phyloP scores from a whole-genome alignment of 2,113 vertebrate species.

The Genyomyrus donnyi region DNA sequence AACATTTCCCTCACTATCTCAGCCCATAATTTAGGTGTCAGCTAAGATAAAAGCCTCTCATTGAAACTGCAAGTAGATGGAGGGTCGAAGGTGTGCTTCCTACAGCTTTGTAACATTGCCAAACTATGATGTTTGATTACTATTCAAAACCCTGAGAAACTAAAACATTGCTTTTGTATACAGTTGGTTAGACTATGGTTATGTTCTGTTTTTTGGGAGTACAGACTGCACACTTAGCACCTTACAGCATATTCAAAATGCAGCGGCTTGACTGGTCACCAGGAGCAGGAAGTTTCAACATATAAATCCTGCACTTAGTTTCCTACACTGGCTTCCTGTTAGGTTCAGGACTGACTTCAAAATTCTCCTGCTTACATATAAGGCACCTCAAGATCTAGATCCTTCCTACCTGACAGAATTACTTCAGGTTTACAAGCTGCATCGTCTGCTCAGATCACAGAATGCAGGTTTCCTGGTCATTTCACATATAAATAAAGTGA shows the following conservation, averaged over 20 bases:
- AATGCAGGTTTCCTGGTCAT: no score
- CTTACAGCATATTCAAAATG: no score
- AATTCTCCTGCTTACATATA: no score
- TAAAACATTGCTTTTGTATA: background rate
- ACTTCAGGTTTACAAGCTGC: no score
- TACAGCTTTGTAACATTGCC: background rate
- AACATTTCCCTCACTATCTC: background rate
- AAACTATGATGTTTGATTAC: background rate
- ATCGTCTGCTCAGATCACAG: no score
- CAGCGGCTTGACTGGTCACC: background rate
- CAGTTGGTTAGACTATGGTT: background rate
- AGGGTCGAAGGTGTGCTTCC: background rate
- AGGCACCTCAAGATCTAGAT: no score
- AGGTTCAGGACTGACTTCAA: no score
- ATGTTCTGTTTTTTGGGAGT: background rate
- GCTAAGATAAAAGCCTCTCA: background rate
- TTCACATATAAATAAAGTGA: no score
- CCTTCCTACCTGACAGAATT: no score
- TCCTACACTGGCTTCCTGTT: no score
- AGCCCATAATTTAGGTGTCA: background rate
- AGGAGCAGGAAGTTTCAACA: background rate
- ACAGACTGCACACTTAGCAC: background rate
- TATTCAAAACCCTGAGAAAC: background rate
- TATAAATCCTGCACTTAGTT: background rate
- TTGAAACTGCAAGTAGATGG: background rate